Evolutionary conservation across 2,797 vertebrate genomes (phyloP), one percentile per base, ranked within the genome.

Genomic region (Amniataba percoides): DNA sequence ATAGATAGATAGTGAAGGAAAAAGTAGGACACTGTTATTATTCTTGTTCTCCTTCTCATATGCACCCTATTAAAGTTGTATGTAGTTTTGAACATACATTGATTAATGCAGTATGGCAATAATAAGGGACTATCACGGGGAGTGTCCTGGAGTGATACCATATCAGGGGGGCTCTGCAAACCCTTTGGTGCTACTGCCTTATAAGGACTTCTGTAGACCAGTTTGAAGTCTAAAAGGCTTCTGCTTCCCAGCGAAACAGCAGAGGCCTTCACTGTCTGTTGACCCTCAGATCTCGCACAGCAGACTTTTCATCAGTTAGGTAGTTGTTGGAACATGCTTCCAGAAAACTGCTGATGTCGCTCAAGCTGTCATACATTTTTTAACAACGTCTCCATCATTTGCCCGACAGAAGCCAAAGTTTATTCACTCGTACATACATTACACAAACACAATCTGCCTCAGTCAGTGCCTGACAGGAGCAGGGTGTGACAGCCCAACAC

Each of bases 251-350:
- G 48, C 31, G 71, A 43, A 59, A 21, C 45, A 23, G 18, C 40
- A 52, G 43, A 52, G 64, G n/a, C 51, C 18, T n/a, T 63, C 31
- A 52, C 19, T 74, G 46, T 61, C 55, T 69, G 69, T 67, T 78
- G 49, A 80, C 70, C 65, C 21, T 53, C 40, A 64, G 5, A 43
- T 69, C 49, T 75, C 61, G 69, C 45, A 48, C 68, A 62, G 19
- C 58, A 52, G 42, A 36, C 39, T 60, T 51, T 67, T 75, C 53
- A 59, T 65, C 71, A 65, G 34, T 48, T 11, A 40, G 68, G 73
- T 71, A 45, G 71, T 71, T 87, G 85, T 87, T 79, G 48, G 52
- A 80, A 81, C 87, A 76, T 3, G 83, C 62, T 76, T 65, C 52
- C 51, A 46, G 56, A 68, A 89, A 85, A 79, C 55, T 21, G 66